These are phyloP conservation scores for Periparus ater DNA, from an alignment of 2,797 vertebrate genomes.

Conservation along the genomic window DNA sequence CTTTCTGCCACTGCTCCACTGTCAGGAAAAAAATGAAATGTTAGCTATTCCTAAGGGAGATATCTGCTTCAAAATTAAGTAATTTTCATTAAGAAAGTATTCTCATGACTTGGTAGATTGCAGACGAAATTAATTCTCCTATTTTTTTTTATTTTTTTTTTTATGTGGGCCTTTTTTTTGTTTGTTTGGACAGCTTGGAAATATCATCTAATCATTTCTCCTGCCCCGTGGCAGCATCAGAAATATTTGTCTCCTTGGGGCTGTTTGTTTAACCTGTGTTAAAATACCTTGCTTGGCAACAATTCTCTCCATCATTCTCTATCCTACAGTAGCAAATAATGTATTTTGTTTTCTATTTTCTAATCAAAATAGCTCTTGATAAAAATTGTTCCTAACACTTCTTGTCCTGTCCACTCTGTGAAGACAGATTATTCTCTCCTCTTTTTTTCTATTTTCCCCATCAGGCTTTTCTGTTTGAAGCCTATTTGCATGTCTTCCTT, in stretches of 20 bases:
- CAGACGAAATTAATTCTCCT: background rate
- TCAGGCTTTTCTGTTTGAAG: background rate
- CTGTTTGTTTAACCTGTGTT: background rate
- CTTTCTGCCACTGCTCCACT: background rate
- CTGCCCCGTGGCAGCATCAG: background rate
- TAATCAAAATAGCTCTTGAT: background rate
- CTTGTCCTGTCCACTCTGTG: background rate
- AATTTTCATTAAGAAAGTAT: background rate
- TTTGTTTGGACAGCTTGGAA: background rate
- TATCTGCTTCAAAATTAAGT: background rate
- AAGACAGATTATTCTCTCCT: background rate
- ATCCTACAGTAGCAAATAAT: background rate
- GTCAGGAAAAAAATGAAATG: background rate
- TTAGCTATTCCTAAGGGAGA: background rate
- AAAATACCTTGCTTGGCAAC: background rate
- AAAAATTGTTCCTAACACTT: background rate
- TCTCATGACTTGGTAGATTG: background rate
- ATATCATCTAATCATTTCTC: background rate
- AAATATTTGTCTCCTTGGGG: background rate
- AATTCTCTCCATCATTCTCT: background rate
- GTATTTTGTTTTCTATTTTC: background rate
- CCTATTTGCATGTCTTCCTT: background rate
- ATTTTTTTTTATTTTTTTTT: background rate
- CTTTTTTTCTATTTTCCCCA: fast-evolving
- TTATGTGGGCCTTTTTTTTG: background rate